Conservation (phyloP, 2,797 vertebrate genomes). For the Orientallactaga sibirica region DNA sequence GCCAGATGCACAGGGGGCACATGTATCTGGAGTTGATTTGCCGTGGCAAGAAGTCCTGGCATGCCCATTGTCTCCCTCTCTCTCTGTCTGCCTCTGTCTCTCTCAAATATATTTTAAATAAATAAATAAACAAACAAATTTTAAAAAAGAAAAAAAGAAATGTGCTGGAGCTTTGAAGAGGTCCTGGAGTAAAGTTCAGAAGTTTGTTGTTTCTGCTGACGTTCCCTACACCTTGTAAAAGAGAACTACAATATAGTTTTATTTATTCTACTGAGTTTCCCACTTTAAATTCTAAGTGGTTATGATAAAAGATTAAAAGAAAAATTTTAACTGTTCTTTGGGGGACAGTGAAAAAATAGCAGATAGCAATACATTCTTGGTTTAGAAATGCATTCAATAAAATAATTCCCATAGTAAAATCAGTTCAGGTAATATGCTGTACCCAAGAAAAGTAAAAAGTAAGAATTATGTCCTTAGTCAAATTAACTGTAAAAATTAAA, state of each 20-base stretch:
- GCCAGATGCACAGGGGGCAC: no score
- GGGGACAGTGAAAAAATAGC: background rate
- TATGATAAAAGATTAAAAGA: conserved; percentile 3
- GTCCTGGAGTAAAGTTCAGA: background rate
- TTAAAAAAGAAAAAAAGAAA: no score
- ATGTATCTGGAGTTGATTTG: no score
- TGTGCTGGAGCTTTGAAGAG: background rate
- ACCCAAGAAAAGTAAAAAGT: conserved; percentile 18
- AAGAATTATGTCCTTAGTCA: background rate
- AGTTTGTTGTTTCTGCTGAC: background rate
- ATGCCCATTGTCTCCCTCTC: no score
- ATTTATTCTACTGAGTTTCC: conserved; percentile 18
- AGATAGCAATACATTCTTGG: conserved; percentile 20
- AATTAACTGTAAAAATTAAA: conserved; percentile 56
- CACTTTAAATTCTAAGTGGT: conserved; percentile 48
- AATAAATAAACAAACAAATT: no score
- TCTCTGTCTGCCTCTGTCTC: no score
- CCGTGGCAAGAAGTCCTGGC: no score
- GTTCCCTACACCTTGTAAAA: background rate
- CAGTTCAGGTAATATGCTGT: background rate
- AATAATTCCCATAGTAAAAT: conserved; percentile 23
- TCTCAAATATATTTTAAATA: no score
- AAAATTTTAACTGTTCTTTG: background rate
- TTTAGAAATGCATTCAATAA: background rate
- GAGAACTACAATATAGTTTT: background rate